phyloP scores from a whole-genome alignment of 2,113 vertebrate species.

The Thinocorus orbignyianus region DNA sequence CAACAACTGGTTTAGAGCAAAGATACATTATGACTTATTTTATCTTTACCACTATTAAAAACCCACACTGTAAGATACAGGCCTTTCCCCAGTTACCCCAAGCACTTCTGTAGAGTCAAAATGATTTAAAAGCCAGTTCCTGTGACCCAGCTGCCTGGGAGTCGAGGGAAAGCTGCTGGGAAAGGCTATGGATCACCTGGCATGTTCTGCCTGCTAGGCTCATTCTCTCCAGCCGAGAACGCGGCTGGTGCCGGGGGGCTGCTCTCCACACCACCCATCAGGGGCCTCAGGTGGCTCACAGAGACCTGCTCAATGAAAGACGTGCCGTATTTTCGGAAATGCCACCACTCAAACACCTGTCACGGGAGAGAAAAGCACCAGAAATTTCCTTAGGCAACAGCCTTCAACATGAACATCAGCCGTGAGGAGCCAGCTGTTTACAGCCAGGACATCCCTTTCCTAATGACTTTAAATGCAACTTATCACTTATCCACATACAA shows the following conservation, averaged over 20 bases:
- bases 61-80: rapidly evolving
- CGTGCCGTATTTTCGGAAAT: constrained; percentile 95
- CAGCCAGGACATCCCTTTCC: background rate
- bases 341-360: constrained; percentile 99
- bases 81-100: background rate
- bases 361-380: constrained; percentile 29
- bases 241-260: constrained; percentile 77
- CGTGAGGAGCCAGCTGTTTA: background rate
- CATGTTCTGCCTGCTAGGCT: constrained; percentile 84
- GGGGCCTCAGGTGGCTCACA: constrained; percentile 91
- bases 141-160: background rate
- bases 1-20: background rate
- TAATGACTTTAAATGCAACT: background rate
- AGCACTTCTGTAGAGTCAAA: background rate
- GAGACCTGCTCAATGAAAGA: constrained; percentile 99
- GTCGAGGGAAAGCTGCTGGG: background rate
- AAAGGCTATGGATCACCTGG: constrained; percentile 79
- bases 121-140: background rate
- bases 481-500: background rate
- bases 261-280: constrained; percentile 89
- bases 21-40: background rate
- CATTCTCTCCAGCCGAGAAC: constrained; percentile 85
- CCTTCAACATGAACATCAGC: background rate
- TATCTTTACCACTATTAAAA: background rate
- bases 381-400: background rate